These are phyloP conservation scores for Pollachius pollachius DNA, from an alignment of 2,113 vertebrate species.

Conservation along the genomic window DNA sequence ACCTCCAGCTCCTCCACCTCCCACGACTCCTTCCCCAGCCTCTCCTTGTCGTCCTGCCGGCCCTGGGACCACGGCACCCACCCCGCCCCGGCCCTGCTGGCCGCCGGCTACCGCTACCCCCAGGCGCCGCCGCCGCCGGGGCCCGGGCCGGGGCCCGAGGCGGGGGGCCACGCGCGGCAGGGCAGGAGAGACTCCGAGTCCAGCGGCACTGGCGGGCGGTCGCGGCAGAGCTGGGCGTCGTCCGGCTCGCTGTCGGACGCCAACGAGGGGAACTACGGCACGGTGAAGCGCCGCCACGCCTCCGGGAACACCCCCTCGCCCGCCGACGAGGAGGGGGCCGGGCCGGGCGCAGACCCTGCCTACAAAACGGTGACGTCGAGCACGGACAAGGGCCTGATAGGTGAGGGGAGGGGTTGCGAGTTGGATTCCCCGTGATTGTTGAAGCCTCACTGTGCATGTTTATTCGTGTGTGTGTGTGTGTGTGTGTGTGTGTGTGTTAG, in stretches of 20 bases:
- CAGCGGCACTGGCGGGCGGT: conserved; percentile 67
- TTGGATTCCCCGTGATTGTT: conserved; percentile 37
- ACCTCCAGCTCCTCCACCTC: conserved; percentile 95
- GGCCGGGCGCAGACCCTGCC: conserved; percentile 72
- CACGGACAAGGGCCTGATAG: conserved; percentile 96
- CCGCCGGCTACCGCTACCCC: conserved; percentile 67
- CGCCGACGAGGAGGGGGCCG: conserved; percentile 66
- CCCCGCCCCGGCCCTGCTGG: conserved; percentile 72
- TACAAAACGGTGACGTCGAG: conserved; percentile 97
- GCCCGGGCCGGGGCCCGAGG: conserved; percentile 75
- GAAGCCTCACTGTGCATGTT: not conserved
- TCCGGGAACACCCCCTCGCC: conserved; percentile 67
- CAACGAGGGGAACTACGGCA: conserved; percentile 85
- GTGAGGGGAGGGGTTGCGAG: conserved; percentile 68
- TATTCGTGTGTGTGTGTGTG: not conserved
- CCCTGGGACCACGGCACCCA: conserved; percentile 77
- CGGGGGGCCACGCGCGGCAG: conserved; percentile 58
- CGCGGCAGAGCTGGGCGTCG: conserved; percentile 88
- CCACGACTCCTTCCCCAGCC: conserved; percentile 92
- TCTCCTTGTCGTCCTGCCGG: conserved; percentile 77
- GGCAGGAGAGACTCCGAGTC: conserved; percentile 66
- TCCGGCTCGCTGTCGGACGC: conserved; percentile 87
- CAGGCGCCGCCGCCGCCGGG: conserved; percentile 81
- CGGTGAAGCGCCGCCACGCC: conserved; percentile 80
- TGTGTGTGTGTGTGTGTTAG: not conserved